Percentiles rank a stretch among this genome's conserved stretches.
These are phyloP conservation scores for Hypolimnas misippus DNA, from an alignment of 2,888 invertebrate genomes.

Conservation along the genomic window DNA sequence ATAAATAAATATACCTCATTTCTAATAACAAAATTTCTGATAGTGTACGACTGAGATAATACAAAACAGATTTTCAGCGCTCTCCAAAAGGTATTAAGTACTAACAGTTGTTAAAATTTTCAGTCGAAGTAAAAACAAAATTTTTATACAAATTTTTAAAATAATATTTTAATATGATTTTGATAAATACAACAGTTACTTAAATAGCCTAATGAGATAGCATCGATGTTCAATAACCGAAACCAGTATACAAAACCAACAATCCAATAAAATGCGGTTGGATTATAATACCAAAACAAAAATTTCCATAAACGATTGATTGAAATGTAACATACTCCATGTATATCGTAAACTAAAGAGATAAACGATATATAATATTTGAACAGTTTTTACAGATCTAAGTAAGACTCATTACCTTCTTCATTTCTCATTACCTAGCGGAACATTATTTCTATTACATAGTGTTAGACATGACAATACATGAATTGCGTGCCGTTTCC, in stretches of 20 bases:
- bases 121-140: too few relatives aligned
- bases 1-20: too few relatives aligned
- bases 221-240: constrained; percentile 1
- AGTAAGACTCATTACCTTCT: too few relatives aligned
- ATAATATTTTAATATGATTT: too few relatives aligned
- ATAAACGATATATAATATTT: not conserved
- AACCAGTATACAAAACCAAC: not conserved
- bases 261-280: constrained; percentile 3
- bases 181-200: not conserved
- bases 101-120: too few relatives aligned
- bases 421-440: not conserved
- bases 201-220: not conserved
- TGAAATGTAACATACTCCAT: not conserved
- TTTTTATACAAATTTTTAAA: too few relatives aligned
- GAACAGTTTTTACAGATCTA: too few relatives aligned
- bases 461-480: constrained; percentile 6
- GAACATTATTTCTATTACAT: not conserved
- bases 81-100: too few relatives aligned
- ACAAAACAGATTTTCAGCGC: too few relatives aligned
- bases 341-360: not conserved
- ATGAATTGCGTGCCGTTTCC: constrained; percentile 28
- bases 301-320: not conserved
- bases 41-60: too few relatives aligned
- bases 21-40: too few relatives aligned
- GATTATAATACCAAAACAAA: not conserved